Conservation (phyloP, 2,888 invertebrate genomes). For the Zootermopsis nevadensis region DNA sequence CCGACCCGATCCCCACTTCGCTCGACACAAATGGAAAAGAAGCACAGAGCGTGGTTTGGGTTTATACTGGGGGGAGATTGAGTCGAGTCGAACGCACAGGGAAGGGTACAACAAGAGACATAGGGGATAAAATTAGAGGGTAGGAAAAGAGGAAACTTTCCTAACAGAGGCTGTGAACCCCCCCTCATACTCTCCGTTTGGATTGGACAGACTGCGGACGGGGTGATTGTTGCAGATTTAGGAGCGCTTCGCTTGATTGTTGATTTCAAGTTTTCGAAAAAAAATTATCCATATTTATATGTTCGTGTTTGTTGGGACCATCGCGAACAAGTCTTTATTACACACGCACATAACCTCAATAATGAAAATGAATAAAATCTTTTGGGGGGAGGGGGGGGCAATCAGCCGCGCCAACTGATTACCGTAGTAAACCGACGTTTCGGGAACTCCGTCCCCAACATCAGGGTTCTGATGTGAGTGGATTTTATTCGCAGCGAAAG, state of each 20-base stretch:
- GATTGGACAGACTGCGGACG: background rate
- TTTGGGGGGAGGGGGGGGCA: no score
- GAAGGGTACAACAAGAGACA: slow-evolving; percentile 25
- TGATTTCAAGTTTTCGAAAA: no score
- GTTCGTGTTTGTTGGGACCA: no score
- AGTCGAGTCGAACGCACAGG: background rate
- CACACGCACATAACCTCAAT: no score
- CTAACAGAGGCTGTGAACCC: background rate
- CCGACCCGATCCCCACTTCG: slow-evolving; percentile 11
- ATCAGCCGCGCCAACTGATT: no score
- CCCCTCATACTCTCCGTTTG: background rate
- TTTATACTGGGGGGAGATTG: background rate
- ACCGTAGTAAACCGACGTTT: no score
- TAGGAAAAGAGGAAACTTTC: slow-evolving; percentile 32
- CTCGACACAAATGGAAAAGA: slow-evolving; percentile 45
- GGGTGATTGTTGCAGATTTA: background rate
- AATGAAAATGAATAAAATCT: no score
- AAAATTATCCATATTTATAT: no score
- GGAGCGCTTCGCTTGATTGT: background rate
- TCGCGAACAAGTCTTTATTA: no score
- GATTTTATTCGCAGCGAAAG: no score
- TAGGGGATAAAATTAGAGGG: slow-evolving; percentile 50
- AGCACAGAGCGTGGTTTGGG: slow-evolving; percentile 2
- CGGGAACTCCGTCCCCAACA: no score
- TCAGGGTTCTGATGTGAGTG: no score